Conservation (phyloP, 2,113 vertebrate species). For the Fukomys damarensis region DNA sequence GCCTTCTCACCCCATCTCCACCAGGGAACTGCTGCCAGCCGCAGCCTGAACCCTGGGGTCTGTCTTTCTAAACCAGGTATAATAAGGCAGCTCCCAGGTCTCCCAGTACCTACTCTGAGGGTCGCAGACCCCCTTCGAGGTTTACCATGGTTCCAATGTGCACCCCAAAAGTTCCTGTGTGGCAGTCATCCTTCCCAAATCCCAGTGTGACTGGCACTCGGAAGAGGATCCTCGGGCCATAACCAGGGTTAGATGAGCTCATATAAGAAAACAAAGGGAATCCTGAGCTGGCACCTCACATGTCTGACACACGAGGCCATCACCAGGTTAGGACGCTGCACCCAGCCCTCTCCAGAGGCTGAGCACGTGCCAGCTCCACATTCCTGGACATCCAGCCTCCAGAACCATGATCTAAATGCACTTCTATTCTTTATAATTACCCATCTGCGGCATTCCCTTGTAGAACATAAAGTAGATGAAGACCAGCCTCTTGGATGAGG, state of each 20-base stretch:
- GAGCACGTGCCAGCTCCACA: background rate
- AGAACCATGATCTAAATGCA: background rate
- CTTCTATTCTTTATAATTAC: background rate
- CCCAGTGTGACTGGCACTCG: background rate
- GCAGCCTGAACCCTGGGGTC: rapidly evolving
- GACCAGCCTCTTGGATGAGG: background rate
- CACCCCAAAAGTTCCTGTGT: background rate
- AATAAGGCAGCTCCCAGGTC: background rate
- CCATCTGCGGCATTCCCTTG: background rate
- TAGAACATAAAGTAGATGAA: background rate
- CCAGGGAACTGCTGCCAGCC: no score
- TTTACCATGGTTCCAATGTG: background rate
- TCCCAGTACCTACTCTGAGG: background rate
- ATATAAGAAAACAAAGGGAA: no score
- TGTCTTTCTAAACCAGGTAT: background rate
- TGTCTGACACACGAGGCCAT: background rate
- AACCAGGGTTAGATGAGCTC: background rate
- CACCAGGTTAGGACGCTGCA: background rate
- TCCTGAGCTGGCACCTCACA: background rate
- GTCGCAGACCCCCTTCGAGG: background rate
- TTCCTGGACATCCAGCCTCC: background rate
- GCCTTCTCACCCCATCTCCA: background rate
- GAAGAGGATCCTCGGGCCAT: background rate
- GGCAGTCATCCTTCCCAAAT: background rate
- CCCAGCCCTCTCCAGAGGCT: background rate